A percentile compares a stretch with the other conserved stretches of the same genome.
Conservation (phyloP, 2,888 invertebrate genomes). For the Taenaris catops region DNA sequence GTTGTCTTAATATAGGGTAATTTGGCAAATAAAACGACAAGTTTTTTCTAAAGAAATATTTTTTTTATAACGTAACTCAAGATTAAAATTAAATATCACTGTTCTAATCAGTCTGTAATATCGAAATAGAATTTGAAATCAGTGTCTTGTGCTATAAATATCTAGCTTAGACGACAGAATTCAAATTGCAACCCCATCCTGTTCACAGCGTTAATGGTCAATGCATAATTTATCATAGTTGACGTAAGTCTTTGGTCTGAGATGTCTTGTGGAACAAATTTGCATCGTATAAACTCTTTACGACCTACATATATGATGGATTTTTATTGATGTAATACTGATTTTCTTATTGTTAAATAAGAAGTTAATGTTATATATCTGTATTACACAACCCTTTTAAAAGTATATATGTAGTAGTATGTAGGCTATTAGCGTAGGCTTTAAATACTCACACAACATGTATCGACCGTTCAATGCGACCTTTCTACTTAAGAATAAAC, state of each 20-base stretch:
- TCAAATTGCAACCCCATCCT: constrained; percentile 15
- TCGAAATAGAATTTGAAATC: not conserved
- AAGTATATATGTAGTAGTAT: no score
- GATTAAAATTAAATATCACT: not conserved
- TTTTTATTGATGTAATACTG: constrained; percentile 8
- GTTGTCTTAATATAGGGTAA: no score
- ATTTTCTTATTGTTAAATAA: no score
- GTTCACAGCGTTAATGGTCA: constrained; percentile 20
- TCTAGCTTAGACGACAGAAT: constrained; percentile 6
- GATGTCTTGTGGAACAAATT: constrained; percentile 15
- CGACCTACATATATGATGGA: constrained; percentile 5
- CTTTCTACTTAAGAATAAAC: no score
- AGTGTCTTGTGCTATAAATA: not conserved
- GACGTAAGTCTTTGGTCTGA: constrained; percentile 18
- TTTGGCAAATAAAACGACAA: no score
- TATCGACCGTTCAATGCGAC: no score
- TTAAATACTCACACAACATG: no score
- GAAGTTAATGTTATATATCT: no score
- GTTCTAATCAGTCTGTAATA: not conserved
- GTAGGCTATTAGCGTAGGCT: no score
- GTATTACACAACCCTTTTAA: no score
- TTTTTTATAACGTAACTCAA: no score
- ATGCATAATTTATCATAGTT: constrained; percentile 24
- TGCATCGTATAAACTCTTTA: constrained; percentile 12
- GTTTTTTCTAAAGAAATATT: no score